phyloP scores from a whole-genome alignment of 2,888 invertebrate genomes.

The Tipula helvola region DNA sequence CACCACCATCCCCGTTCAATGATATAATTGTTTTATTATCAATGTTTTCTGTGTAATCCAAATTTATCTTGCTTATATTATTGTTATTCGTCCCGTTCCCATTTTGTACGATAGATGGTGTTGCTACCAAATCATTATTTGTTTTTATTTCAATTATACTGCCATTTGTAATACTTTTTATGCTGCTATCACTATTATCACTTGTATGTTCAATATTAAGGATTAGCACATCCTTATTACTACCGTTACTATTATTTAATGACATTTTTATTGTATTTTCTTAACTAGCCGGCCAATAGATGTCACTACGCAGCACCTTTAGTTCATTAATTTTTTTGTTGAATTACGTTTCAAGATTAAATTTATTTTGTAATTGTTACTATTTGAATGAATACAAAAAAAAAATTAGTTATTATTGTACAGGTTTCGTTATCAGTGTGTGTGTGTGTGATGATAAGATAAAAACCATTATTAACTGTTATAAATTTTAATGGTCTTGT shows the following conservation, averaged over 20 bases:
- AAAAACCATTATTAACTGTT: neutral
- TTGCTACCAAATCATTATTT: neutral
- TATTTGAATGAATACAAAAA: neutral
- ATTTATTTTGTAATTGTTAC: neutral
- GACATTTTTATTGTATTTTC: neutral
- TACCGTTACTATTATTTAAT: neutral
- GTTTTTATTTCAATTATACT: neutral
- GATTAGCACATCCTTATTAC: neutral
- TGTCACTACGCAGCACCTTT: neutral
- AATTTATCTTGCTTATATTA: constrained; percentile 7
- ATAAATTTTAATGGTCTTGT: neutral
- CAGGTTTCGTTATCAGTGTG: neutral
- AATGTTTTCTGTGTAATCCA: neutral
- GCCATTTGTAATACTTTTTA: neutral
- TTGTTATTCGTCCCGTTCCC: neutral
- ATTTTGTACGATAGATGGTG: neutral
- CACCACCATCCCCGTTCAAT: constrained; percentile 1
- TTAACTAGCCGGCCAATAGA: neutral
- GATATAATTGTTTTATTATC: constrained; percentile 5
- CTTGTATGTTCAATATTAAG: neutral
- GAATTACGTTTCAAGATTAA: neutral
- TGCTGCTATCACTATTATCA: neutral
- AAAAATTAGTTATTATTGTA: neutral
- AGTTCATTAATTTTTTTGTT: neutral
- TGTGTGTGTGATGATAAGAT: neutral